Evolutionary conservation across 92 coral and sea anemone species (phyloP).

Genomic region (Phenganax subtilis): DNA sequence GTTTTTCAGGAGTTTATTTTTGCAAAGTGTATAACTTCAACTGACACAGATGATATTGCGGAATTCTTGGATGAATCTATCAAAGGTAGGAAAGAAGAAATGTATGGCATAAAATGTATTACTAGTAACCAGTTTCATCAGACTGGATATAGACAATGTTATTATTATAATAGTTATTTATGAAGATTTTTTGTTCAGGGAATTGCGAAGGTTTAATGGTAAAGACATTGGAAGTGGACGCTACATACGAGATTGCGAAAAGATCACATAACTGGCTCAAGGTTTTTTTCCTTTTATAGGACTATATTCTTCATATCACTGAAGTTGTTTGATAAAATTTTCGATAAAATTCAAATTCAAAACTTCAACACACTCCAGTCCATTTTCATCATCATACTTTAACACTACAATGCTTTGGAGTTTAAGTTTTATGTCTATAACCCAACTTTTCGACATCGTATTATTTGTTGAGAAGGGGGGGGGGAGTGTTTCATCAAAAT

Average conservation of each 20-base stretch:
- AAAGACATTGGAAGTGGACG: conserved; percentile 87
- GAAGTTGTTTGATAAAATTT: no score
- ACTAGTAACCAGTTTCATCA: background rate
- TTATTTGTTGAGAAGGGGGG: no score
- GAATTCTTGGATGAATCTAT: conserved; percentile 95
- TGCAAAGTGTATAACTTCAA: conserved; percentile 84
- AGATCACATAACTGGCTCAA: conserved; percentile 98
- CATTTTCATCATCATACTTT: no score
- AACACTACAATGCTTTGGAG: no score
- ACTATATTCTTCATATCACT: background rate
- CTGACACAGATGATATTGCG: conserved; percentile 90
- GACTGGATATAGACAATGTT: background rate
- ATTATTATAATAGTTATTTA: background rate
- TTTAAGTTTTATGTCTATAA: no score
- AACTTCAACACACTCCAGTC: no score
- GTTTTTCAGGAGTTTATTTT: conserved; percentile 75
- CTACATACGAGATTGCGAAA: conserved; percentile 97
- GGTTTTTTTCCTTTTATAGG: conserved; percentile 35
- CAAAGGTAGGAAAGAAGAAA: conserved; percentile 55
- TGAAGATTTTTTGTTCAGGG: conserved; percentile 44
- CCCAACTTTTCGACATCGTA: no score
- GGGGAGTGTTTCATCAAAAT: no score
- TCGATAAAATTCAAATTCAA: no score
- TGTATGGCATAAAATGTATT: background rate
- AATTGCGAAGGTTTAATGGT: conserved; percentile 98